A percentile compares a stretch with the other conserved stretches of the same genome.
Evolutionary conservation across 2,888 invertebrate genomes (phyloP).

Genomic region (Dichetophora obliterata): DNA sequence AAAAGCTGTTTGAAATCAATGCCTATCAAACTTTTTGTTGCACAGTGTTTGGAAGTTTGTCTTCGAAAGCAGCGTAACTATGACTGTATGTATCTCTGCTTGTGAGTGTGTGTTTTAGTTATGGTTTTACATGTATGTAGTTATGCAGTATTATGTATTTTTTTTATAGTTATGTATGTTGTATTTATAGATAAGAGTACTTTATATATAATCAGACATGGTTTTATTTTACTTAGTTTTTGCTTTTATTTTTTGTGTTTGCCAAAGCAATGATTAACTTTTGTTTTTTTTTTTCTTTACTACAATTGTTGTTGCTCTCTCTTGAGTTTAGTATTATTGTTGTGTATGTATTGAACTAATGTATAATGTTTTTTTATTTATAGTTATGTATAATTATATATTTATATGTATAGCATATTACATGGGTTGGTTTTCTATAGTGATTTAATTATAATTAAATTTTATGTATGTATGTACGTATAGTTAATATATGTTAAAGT

Average conservation of each 20-base stretch:
- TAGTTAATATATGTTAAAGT: not conserved
- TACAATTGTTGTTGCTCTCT: constrained; percentile 38
- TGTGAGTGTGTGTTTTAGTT: constrained; percentile 31
- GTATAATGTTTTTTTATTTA: constrained; percentile 13
- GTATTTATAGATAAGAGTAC: constrained; percentile 2
- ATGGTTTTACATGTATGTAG: constrained; percentile 48
- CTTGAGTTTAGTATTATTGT: constrained; percentile 44
- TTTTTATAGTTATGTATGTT: constrained; percentile 2
- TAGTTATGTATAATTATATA: not conserved
- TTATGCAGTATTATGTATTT: not conserved
- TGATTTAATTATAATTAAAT: constrained; percentile 33
- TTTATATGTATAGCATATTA: constrained; percentile 14
- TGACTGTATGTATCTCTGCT: constrained; percentile 29
- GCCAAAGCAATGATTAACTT: not conserved
- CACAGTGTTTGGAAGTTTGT: too few relatives aligned
- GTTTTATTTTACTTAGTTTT: not conserved
- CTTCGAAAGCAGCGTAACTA: too few relatives aligned
- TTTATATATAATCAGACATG: constrained; percentile 24
- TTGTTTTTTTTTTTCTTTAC: constrained; percentile 46
- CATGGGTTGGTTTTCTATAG: not conserved
- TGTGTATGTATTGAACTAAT: constrained; percentile 32
- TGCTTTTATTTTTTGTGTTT: constrained; percentile 1
- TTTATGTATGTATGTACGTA: constrained; percentile 1
- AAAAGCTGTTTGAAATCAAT: too few relatives aligned
- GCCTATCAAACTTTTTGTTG: too few relatives aligned